Base-by-base conservation (phyloP, 2,797 vertebrate genomes). In the Gila robusta region DNA sequence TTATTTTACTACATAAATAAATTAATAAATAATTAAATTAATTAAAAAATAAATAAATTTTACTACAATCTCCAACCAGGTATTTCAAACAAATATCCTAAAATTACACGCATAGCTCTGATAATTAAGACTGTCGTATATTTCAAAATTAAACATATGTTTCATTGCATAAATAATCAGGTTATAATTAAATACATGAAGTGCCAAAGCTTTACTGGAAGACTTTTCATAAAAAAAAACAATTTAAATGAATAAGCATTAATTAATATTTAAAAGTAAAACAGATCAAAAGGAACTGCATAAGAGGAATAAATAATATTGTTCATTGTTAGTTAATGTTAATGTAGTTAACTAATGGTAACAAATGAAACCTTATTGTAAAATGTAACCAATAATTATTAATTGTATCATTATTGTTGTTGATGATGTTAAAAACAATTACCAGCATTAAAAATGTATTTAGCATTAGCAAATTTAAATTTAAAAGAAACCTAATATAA, bases 41-140 rank as follows among this genome's bases (percentile, higher is more conserved):
- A 32, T 32, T 32, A 1, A 32, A 32, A 32, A 32, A 32, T 32
- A 32, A 32, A 32, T 32, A 32, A 2, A 32, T 32, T 32, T 32
- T 32, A 32, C 32, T 32, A 32, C 32, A 6, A 49, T 17, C 47
- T 49, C 16, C 47, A 52, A 52, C 4, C n/a, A 73, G 14, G 16
- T 14, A 41, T 73, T 73, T 73, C n/a, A 73, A 73, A 73, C 3
- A 47, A 73, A 73, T 28, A 19, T 73, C 71, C 7, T 32, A 52
- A 74, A 74, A 32, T 32, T 1, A 52, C 26, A 74, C 26, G 32
- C 44, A 32, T 49, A 11, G 4, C 6, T 41, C 23, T 44, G 26
- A 74, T 74, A 32, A 37, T 7, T 44, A n/a, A n/a, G 69, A 44
- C 39, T 26, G 23, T 44, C 11, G n/a, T 14, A 41, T 71, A 72